Evolutionary conservation across 1,140 invertebrate genomes (phyloP), one percentile per base, ranked within the genome.

Genomic region (Tenebrio molitor): DNA sequence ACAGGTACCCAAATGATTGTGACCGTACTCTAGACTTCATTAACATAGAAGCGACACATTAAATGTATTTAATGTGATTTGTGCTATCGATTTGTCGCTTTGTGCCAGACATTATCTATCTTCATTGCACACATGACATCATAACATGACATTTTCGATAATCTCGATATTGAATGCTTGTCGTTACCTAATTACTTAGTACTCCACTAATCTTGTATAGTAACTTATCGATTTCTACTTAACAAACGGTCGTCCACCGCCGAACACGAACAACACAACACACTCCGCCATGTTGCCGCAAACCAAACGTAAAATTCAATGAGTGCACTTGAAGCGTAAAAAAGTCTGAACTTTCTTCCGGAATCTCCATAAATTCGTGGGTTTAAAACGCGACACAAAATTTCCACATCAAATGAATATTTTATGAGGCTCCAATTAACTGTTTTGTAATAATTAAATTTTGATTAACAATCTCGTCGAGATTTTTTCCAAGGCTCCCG

Each of bases 111-210:
- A 46, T 46, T 50, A 17, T 50, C 19, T 19, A 50, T 50, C 44
- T 17, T 19, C 19, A 50, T 17, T 50, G 44, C 19, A 21, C 44
- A n/a, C 17, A n/a, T n/a, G n/a, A n/a, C 15, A 17, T 19, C 15
- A 12, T 21, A 50, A 17, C 19, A 50, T 12, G 16, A 17, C 19
- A 50, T 50, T 50, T 50, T 50, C 44, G 19, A 21, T 50, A 50
- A 50, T 50, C 44, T 50, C 44, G 19, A 50, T 17, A 17, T 21
- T 21, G 44, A 50, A 50, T 14, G 19, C 16, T 50, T 50, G 15
- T 50, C 44, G 44, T 50, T 50, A 50, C 44, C 15, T 50, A 50
- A 50, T 50, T 50, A 50, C 44, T 50, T 50, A 50, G 15, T 5
- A 10, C n/a, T n/a, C 29, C 4, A 10, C 29, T 50, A 50, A 50